Conservation (phyloP, 2,888 invertebrate species). For the Peribatodes rhomboidaria region DNA sequence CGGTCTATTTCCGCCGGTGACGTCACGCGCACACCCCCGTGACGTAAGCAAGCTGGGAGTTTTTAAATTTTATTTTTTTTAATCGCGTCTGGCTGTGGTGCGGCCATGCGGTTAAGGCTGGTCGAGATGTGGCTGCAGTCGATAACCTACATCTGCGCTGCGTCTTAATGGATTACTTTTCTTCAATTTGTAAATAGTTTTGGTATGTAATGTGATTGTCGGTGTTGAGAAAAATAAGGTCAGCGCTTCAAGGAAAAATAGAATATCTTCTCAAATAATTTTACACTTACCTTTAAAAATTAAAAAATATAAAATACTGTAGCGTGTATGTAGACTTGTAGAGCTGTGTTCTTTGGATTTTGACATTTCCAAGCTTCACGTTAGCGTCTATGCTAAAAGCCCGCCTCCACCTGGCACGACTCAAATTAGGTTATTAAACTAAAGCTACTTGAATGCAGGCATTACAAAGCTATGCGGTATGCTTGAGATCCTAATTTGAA, state of each 20-base stretch:
- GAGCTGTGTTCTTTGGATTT: no score
- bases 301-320: no score
- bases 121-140: slow-evolving; percentile 46
- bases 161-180: slow-evolving; percentile 36
- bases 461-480: no score
- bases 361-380: no score
- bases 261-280: neutral
- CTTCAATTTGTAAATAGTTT: slow-evolving; percentile 26
- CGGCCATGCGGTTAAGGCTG: slow-evolving; percentile 47
- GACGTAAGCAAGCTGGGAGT: slow-evolving; percentile 64
- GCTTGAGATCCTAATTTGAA: no score
- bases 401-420: no score
- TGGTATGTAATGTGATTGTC: neutral
- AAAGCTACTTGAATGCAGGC: no score
- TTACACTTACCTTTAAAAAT: no score
- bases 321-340: no score
- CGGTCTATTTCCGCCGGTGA: slow-evolving; percentile 69
- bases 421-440: no score
- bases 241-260: neutral
- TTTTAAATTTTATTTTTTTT: slow-evolving; percentile 56
- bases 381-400: no score
- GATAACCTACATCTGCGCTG: slow-evolving; percentile 52
- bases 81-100: slow-evolving; percentile 57
- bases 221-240: neutral
- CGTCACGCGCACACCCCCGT: slow-evolving; percentile 67